Conservation (phyloP, 1,140 invertebrate genomes). For the Cyphomyrmex costatus region DNA sequence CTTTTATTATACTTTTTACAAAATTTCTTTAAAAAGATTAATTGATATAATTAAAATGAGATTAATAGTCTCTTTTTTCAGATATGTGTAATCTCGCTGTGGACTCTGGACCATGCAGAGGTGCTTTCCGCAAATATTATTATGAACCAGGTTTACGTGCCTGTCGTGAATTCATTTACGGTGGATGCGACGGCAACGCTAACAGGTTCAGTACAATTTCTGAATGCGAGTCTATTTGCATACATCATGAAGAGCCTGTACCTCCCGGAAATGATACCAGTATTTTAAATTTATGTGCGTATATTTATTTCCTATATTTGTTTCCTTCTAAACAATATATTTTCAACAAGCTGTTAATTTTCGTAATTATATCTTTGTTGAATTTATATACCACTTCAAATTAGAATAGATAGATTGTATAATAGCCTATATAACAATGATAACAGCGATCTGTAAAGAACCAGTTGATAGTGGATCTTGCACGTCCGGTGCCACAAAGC, state of each 20-base stretch:
- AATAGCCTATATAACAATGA: constrained; percentile 52
- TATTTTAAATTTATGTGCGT: constrained; percentile 83
- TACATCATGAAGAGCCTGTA: constrained; percentile 86
- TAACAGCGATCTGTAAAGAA: constrained; percentile 89
- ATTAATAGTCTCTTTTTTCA: constrained; percentile 76
- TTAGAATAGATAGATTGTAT: constrained; percentile 20
- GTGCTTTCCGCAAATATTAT: constrained; percentile 89
- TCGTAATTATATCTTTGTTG: neutral
- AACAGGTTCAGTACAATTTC: constrained; percentile 92
- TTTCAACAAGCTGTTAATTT: neutral
- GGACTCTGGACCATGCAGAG: constrained; percentile 91
- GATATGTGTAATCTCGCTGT: constrained; percentile 88
- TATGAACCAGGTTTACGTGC: constrained; percentile 88
- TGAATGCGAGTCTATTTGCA: constrained; percentile 91
- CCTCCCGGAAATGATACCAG: constrained; percentile 84
- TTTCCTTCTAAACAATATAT: neutral
- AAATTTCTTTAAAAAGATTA: neutral
- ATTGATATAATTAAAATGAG: neutral
- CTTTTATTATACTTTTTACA: neutral
- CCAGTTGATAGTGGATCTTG: constrained; percentile 92
- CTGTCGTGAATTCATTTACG: constrained; percentile 92
- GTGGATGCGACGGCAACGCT: constrained; percentile 94
- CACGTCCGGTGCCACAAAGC: constrained; percentile 88
- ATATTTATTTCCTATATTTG: neutral
- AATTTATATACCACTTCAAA: neutral